These are phyloP conservation scores for Oncorhynchus kisutch DNA, from an alignment of 2,113 vertebrate genomes.

Conservation along the genomic window DNA sequence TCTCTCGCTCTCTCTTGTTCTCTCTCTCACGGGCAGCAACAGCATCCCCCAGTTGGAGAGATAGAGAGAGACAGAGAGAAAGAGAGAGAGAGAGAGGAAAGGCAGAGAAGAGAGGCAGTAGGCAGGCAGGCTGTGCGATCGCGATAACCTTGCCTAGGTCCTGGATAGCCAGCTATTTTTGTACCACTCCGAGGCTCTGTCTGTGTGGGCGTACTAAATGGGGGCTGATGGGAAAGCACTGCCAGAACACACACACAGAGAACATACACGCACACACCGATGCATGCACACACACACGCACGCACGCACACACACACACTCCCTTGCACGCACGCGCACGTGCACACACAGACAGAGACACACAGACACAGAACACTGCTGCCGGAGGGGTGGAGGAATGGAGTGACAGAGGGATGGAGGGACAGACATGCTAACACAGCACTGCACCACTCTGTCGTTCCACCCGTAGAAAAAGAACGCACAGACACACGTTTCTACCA, in stretches of 20 bases:
- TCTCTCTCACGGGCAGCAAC: neutral
- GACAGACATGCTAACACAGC: constrained; percentile 1
- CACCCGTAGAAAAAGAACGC: constrained; percentile 36
- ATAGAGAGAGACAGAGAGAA: neutral
- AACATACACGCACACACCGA: no score
- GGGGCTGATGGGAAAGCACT: neutral
- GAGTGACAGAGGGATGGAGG: no score
- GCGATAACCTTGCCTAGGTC: constrained; percentile 44
- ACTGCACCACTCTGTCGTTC: constrained; percentile 15
- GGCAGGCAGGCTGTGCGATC: constrained; percentile 26
- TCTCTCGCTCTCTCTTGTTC: no score
- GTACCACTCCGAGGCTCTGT: constrained; percentile 9
- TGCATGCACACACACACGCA: no score
- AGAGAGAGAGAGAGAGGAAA: neutral
- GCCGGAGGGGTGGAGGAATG: no score
- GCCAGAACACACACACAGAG: neutral
- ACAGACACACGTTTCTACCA: constrained; percentile 23
- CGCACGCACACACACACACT: neutral
- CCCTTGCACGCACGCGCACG: no score
- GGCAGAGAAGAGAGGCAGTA: neutral
- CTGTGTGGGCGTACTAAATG: constrained; percentile 15
- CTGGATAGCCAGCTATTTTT: constrained; percentile 41
- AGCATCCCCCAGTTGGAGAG: neutral
- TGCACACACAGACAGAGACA: no score
- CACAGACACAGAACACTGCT: constrained; percentile 5